Conservation (phyloP, 2,888 invertebrate species). For the Drosophila cognata region DNA sequence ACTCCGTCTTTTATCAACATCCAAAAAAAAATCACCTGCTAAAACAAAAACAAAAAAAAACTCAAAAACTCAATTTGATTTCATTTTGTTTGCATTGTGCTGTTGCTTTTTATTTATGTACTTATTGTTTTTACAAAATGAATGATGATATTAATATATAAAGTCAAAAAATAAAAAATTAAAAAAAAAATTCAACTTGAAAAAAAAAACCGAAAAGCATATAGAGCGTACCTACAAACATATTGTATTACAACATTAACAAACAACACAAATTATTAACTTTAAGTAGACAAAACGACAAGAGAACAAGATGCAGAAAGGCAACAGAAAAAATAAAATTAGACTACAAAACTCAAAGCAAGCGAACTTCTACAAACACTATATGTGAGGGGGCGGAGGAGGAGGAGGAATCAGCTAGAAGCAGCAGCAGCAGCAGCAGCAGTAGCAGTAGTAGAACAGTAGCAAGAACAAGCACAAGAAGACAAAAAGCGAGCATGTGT, state of each 20-base stretch:
- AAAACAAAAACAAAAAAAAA: slow-evolving; percentile 27
- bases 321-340: slow-evolving; percentile 70
- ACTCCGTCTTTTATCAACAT: slow-evolving; percentile 7
- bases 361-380: slow-evolving; percentile 35
- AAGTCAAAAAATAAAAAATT: slow-evolving; percentile 9
- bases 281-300: slow-evolving; percentile 67
- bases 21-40: slow-evolving; percentile 29
- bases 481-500: slow-evolving; percentile 73
- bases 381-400: not conserved
- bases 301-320: slow-evolving; percentile 44
- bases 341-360: slow-evolving; percentile 70
- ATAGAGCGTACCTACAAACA: slow-evolving; percentile 72
- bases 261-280: slow-evolving; percentile 70
- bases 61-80: slow-evolving; percentile 14
- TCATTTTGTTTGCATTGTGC: slow-evolving; percentile 20
- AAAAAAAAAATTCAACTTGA: slow-evolving; percentile 33
- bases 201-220: slow-evolving; percentile 35
- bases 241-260: slow-evolving; percentile 72
- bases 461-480: slow-evolving; percentile 33
- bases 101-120: not conserved
- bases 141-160: slow-evolving; percentile 21
- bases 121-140: slow-evolving; percentile 40
- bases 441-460: slow-evolving; percentile 5
- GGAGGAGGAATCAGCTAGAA: not conserved
- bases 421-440: slow-evolving; percentile 14